phyloP scores from a whole-genome alignment of 1,140 invertebrate species.

The Platorchestia sp. region DNA sequence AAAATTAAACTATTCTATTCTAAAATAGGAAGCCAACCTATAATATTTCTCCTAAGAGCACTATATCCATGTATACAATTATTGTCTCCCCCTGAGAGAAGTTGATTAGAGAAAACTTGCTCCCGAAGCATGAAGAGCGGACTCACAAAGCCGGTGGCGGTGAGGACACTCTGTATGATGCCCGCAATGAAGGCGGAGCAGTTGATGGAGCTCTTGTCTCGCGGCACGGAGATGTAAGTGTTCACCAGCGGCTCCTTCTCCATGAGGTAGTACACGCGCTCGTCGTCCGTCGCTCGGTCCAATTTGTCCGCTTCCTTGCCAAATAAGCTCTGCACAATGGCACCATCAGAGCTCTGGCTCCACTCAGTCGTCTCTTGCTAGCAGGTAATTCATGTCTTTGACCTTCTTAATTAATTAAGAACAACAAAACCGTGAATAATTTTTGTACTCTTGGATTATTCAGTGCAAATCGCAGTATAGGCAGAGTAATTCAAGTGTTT shows the following conservation, averaged over 20 bases:
- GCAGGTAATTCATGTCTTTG: not conserved
- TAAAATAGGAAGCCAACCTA: too few species aligned
- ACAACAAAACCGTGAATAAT: too few species aligned
- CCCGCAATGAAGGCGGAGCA: slow-evolving; percentile 99
- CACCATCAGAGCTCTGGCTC: not conserved
- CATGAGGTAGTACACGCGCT: slow-evolving; percentile 97
- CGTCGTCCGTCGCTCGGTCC: slow-evolving; percentile 98
- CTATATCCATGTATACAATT: too few species aligned
- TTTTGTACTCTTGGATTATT: too few species aligned
- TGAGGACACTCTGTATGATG: slow-evolving; percentile 96
- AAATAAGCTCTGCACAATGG: slow-evolving; percentile 82
- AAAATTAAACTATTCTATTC: too few species aligned
- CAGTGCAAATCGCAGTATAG: too few species aligned
- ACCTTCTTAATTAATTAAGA: not conserved
- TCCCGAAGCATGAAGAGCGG: not conserved
- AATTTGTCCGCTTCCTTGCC: slow-evolving; percentile 98
- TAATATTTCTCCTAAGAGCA: too few species aligned
- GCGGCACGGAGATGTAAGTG: slow-evolving; percentile 96
- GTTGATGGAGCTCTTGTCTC: slow-evolving; percentile 96
- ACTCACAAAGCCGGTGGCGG: slow-evolving; percentile 96
- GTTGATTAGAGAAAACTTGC: too few species aligned
- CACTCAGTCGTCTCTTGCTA: not conserved
- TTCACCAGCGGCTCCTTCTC: slow-evolving; percentile 98
- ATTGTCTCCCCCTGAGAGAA: too few species aligned
- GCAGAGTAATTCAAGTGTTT: not conserved